Evolutionary conservation across 2,888 invertebrate species (phyloP).

Genomic region (Tridacna crocea): DNA sequence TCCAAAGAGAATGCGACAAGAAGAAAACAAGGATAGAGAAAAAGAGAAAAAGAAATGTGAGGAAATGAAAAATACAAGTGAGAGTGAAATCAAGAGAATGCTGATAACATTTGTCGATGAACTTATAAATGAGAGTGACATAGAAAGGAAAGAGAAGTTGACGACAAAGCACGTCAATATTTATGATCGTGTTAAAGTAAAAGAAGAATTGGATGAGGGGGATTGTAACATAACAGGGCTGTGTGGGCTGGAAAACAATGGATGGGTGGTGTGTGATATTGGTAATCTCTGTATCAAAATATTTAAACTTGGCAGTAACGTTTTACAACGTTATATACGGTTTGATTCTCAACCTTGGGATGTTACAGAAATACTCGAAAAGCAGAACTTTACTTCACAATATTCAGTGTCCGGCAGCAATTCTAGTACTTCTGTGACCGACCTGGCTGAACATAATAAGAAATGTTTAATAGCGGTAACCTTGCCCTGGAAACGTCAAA

Average conservation of each 20-base stretch:
- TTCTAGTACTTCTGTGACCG: background rate
- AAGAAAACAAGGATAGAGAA: no score
- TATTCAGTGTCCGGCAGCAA: background rate
- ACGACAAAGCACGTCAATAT: background rate
- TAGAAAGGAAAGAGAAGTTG: background rate
- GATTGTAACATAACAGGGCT: background rate
- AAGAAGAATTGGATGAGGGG: background rate
- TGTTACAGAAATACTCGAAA: background rate
- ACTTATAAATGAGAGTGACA: background rate
- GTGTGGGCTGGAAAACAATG: background rate
- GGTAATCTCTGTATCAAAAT: background rate
- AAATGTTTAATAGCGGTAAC: background rate
- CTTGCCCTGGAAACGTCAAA: background rate
- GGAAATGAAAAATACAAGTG: background rate
- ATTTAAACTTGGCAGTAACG: background rate
- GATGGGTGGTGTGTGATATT: background rate
- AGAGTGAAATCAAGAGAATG: background rate
- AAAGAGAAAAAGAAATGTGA: background rate
- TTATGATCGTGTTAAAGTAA: background rate
- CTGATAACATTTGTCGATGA: background rate
- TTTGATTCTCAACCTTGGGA: background rate
- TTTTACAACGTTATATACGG: background rate
- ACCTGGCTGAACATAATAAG: background rate
- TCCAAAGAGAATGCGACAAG: no score
- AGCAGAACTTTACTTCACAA: background rate